phyloP scores from a whole-genome alignment of 2,113 vertebrate species.

The Elephas maximus region DNA sequence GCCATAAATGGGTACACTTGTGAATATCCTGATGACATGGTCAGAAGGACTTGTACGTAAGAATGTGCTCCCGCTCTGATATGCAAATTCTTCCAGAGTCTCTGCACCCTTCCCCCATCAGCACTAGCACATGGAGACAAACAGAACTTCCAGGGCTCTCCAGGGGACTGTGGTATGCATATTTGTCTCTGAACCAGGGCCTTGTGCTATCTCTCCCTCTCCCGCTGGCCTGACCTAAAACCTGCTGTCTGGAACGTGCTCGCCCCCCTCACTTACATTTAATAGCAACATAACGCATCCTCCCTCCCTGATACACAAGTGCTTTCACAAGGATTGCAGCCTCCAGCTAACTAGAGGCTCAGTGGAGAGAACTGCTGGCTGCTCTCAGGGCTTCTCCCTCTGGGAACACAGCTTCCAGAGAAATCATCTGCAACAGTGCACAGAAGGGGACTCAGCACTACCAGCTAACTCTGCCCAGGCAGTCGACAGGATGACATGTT shows the following conservation, averaged over 20 bases:
- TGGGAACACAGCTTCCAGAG: neutral
- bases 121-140: neutral
- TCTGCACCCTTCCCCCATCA: neutral
- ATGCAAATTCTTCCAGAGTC: constrained; percentile 60
- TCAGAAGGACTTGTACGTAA: constrained; percentile 55
- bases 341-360: neutral
- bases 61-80: constrained; percentile 53
- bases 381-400: neutral
- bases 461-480: neutral
- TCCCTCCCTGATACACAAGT: neutral
- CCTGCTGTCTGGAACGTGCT: neutral
- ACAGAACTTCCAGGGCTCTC: neutral
- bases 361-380: neutral
- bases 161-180: constrained; percentile 16
- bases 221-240: neutral
- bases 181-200: neutral
- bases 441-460: neutral
- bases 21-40: constrained; percentile 45
- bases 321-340: neutral
- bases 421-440: neutral
- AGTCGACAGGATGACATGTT: neutral
- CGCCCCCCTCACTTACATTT: neutral
- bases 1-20: constrained; percentile 40
- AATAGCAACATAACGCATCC: neutral
- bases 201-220: neutral